phyloP scores from a whole-genome alignment of 2,797 vertebrate species.

The Syngnathus rostellatus region DNA sequence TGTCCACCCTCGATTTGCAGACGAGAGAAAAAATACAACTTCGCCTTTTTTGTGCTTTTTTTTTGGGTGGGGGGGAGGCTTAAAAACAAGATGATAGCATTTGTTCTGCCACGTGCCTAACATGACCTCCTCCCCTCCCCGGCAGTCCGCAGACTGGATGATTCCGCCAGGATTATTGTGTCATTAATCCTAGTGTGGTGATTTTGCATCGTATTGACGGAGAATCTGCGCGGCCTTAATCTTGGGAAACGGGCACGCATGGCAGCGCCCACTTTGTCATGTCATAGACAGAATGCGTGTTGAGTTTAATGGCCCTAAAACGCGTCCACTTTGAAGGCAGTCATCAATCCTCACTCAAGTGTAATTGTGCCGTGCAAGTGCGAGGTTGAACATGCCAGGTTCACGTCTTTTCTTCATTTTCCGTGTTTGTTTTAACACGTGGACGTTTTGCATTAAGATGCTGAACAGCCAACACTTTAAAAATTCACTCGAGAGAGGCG shows the following conservation, averaged over 20 bases:
- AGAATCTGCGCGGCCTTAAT: conserved; percentile 29
- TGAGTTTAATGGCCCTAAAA: neutral
- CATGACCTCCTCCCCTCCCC: neutral
- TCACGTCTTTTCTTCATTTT: neutral
- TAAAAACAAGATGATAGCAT: neutral
- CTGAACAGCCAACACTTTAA: too few species aligned
- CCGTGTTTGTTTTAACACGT: neutral
- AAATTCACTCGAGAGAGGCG: too few species aligned
- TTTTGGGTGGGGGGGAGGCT: neutral
- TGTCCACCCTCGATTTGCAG: too few species aligned
- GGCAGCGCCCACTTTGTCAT: neutral
- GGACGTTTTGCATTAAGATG: too few species aligned
- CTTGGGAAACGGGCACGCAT: neutral
- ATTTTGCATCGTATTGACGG: conserved; percentile 52
- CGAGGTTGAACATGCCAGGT: neutral
- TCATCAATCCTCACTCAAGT: neutral
- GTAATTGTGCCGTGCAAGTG: neutral
- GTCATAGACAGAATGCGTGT: neutral
- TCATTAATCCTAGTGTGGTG: conserved; percentile 57
- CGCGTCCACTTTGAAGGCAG: neutral
- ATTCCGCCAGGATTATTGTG: conserved; percentile 53
- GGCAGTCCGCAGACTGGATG: conserved; percentile 33
- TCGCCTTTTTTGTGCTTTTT: too few species aligned
- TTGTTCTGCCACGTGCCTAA: conserved; percentile 10
- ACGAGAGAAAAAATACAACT: too few species aligned